Percentiles rank a stretch among this genome's conserved stretches.
These are phyloP conservation scores for Mus pahari DNA, from an alignment of 2,113 vertebrate genomes.

Conservation along the genomic window DNA sequence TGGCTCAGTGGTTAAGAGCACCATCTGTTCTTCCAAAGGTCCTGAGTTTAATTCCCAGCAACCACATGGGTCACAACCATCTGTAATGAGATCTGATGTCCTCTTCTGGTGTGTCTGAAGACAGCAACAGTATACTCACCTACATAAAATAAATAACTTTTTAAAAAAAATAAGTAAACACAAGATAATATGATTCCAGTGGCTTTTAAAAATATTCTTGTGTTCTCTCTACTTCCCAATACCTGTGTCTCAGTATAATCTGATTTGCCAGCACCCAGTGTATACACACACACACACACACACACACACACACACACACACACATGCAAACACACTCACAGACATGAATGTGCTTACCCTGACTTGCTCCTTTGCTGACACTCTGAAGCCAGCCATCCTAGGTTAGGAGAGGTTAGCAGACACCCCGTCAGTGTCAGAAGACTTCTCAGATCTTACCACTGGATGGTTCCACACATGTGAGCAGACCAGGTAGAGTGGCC, in stretches of 20 bases:
- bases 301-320: not conserved
- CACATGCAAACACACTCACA: not conserved
- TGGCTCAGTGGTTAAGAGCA: no score
- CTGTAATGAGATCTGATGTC: no score
- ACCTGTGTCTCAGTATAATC: not conserved
- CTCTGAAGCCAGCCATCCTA: not conserved
- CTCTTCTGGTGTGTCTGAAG: no score
- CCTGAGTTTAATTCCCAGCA: no score
- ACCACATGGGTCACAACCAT: no score
- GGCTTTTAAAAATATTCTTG: not conserved
- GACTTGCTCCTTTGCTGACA: not conserved
- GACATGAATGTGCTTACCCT: not conserved
- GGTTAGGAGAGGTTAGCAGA: not conserved
- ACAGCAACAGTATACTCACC: no score
- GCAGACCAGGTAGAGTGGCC: not conserved
- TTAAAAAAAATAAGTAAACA: not conserved
- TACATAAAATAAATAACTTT: no score
- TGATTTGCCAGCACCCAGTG: not conserved
- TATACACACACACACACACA: not conserved
- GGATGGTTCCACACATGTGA: not conserved
- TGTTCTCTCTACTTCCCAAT: not conserved
- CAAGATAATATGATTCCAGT: not conserved
- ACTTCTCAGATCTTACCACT: not conserved
- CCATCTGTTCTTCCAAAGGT: no score
- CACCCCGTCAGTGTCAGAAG: no score